Conservation (phyloP, 2,113 vertebrate genomes). For the Percopsis transmontana region DNA sequence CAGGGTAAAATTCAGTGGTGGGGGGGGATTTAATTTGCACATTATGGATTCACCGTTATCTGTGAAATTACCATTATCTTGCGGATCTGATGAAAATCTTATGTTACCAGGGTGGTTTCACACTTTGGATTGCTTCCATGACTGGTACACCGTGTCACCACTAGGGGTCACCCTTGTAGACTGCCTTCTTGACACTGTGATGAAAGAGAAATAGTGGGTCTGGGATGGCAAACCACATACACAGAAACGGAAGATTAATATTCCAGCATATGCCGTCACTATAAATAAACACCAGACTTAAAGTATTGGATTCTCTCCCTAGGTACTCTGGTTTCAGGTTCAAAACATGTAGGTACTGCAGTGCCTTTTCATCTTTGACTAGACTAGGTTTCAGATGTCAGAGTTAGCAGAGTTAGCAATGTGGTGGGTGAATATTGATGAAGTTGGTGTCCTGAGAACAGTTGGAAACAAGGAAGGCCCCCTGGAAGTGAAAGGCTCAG, state of each 20-base stretch:
- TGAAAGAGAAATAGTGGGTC: conserved; percentile 21
- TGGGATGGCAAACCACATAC: conserved; percentile 16
- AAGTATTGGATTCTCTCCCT: no score
- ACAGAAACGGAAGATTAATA: not conserved
- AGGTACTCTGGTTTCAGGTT: not conserved
- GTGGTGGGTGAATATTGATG: conserved; percentile 13
- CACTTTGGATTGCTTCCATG: conserved; percentile 16
- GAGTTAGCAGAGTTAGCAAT: conserved; percentile 16
- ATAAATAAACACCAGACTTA: not conserved
- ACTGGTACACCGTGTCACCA: conserved; percentile 54
- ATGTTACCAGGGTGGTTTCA: conserved; percentile 57
- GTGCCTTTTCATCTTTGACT: not conserved
- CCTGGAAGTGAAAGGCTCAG: not conserved
- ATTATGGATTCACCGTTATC: conserved; percentile 72
- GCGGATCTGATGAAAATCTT: conserved; percentile 69
- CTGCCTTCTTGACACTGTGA: conserved; percentile 30
- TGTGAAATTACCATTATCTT: conserved; percentile 74
- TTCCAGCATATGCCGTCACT: conserved; percentile 7
- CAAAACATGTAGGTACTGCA: not conserved
- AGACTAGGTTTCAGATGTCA: not conserved
- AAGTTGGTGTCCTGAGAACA: conserved; percentile 35
- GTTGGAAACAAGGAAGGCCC: conserved; percentile 40
- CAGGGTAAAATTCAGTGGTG: conserved; percentile 60
- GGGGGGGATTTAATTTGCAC: conserved; percentile 71
- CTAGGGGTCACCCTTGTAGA: conserved; percentile 72